Conservation (phyloP, 2,888 invertebrate genomes). For the Orgyia antiqua region DNA sequence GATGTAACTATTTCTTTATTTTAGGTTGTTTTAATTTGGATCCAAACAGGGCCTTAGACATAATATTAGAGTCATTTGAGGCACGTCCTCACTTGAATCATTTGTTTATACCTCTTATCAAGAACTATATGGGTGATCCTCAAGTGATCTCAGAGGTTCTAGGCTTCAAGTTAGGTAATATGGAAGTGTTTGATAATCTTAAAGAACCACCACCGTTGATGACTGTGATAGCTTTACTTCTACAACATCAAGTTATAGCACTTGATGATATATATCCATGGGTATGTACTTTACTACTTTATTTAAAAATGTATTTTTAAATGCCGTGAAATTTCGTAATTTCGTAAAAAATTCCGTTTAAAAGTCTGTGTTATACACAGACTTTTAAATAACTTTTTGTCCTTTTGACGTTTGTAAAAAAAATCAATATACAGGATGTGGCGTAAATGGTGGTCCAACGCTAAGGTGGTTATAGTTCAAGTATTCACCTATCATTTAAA, state of each 20-base stretch:
- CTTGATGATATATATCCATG: conserved; percentile 94
- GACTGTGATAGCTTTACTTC: conserved; percentile 91
- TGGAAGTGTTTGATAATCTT: conserved; percentile 74
- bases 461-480: no score
- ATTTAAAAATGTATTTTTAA: no score
- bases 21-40: conserved; percentile 99
- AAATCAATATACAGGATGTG: no score
- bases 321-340: no score
- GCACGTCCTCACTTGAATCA: conserved; percentile 86
- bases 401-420: no score
- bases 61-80: conserved; percentile 98
- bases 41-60: conserved; percentile 97
- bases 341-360: no score
- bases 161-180: conserved; percentile 92
- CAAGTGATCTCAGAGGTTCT: conserved; percentile 93
- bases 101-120: conserved; percentile 89
- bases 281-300: no score
- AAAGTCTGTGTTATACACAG: no score
- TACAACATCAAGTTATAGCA: conserved; percentile 91
- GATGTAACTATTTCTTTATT: no score
- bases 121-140: conserved; percentile 91
- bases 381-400: no score
- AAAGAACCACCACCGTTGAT: conserved; percentile 91
- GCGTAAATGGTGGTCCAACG: no score
- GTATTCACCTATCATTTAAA: no score